Conservation (phyloP, 2,797 vertebrate genomes). For the Ceyx erithaca region DNA sequence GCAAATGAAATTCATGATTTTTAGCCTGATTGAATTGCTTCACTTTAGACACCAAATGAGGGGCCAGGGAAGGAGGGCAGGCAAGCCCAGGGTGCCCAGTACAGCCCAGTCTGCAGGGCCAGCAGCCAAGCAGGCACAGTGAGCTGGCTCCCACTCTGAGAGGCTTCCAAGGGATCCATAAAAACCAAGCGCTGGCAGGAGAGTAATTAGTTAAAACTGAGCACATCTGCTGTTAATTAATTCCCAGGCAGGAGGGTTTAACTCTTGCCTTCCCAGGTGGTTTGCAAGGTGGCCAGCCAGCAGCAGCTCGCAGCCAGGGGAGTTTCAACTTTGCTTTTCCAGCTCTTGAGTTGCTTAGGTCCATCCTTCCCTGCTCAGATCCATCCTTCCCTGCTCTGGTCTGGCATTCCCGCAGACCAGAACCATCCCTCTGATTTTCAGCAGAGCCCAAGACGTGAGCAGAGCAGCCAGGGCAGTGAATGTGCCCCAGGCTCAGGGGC, state of each 20-base stretch:
- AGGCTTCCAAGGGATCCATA: neutral
- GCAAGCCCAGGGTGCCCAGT: neutral
- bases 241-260: slow-evolving; percentile 60
- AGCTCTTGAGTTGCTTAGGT: neutral
- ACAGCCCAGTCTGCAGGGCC: neutral
- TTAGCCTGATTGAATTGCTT: neutral
- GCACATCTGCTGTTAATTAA: slow-evolving; percentile 78
- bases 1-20: neutral
- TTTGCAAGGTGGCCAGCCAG: neutral
- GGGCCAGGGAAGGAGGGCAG: neutral
- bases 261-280: neutral
- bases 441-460: rapidly evolving
- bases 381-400: neutral
- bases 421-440: neutral
- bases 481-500: rapidly evolving
- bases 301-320: neutral
- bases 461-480: neutral
- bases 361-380: neutral
- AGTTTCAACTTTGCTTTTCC: neutral
- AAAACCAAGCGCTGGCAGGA: slow-evolving; percentile 59
- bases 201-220: slow-evolving; percentile 73
- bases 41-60: neutral
- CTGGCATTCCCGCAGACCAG: neutral
- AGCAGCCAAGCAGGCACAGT: rapidly evolving
- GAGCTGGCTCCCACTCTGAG: neutral